Conservation (phyloP, 2,113 vertebrate species). For the Engraulis encrasicolus region DNA sequence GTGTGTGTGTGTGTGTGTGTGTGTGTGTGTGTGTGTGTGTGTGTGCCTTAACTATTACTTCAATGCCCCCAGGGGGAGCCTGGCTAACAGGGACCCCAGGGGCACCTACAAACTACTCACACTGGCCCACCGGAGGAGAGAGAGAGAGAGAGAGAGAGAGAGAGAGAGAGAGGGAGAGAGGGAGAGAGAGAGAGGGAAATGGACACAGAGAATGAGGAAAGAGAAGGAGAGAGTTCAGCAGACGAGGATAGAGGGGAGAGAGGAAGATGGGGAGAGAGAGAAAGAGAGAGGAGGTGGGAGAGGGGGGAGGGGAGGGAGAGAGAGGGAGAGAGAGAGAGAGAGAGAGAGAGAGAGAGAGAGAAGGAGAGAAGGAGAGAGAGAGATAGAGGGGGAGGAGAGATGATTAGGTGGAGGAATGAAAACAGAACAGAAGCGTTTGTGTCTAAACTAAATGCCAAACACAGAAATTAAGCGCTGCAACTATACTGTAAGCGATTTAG, state of each 20-base stretch:
- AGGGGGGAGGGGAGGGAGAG: background rate
- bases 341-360: too few relatives aligned
- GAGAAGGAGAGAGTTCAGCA: too few relatives aligned
- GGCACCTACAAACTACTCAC: background rate
- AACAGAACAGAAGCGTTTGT: background rate
- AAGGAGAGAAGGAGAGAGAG: too few relatives aligned
- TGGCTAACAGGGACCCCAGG: background rate
- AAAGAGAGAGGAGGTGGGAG: background rate
- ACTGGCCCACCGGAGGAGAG: too few relatives aligned
- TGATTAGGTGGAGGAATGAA: too few relatives aligned
- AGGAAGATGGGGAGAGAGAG: background rate
- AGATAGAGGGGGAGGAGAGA: too few relatives aligned
- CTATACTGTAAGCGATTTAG: background rate
- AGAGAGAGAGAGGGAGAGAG: conserved; percentile 10
- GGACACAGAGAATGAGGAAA: too few relatives aligned
- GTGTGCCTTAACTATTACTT: background rate
- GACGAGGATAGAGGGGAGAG: too few relatives aligned
- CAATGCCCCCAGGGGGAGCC: background rate
- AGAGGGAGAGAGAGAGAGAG: too few relatives aligned
- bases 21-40: background rate
- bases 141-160: conserved; percentile 15
- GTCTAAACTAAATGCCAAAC: background rate
- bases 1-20: background rate
- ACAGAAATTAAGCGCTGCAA: background rate
- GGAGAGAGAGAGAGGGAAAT: too few relatives aligned